Conservation (phyloP, 1,140 invertebrate genomes). For the Drosophila subpulchrella region DNA sequence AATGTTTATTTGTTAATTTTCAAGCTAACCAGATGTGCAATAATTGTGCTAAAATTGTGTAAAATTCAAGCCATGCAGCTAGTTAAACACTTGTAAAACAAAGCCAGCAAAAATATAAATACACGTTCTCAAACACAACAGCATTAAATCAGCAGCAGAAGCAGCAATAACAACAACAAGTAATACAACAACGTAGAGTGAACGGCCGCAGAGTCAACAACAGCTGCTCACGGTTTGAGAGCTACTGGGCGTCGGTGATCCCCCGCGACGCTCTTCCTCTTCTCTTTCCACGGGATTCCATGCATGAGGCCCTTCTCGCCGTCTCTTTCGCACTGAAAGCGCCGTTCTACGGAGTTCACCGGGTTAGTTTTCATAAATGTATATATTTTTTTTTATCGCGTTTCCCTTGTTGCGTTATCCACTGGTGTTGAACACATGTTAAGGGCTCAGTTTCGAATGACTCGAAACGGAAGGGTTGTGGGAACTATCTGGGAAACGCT, state of each 20-base stretch:
- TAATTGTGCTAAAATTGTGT: conserved; percentile 39
- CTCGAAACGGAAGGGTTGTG: conserved; percentile 11
- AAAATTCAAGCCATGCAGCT: conserved; percentile 38
- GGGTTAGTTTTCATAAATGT: conserved; percentile 60
- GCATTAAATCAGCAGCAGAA: conserved; percentile 15
- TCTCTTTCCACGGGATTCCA: conserved; percentile 15
- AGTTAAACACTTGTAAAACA: conserved; percentile 63
- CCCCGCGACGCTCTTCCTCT: conserved; percentile 41
- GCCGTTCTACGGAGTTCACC: conserved; percentile 61
- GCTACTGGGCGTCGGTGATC: conserved; percentile 31
- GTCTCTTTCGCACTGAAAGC: conserved; percentile 25
- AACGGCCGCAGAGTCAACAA: conserved; percentile 57
- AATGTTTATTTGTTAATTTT: conserved; percentile 20
- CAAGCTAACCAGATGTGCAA: conserved; percentile 39
- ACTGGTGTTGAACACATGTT: conserved; percentile 52
- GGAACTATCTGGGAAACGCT: conserved; percentile 1
- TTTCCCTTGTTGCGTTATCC: conserved; percentile 11
- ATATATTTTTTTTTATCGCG: not conserved
- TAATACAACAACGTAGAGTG: conserved; percentile 46
- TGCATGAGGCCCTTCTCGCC: conserved; percentile 53
- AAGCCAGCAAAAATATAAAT: conserved; percentile 48
- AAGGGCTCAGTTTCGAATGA: not conserved
- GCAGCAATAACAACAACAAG: conserved; percentile 21
- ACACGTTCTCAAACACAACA: conserved; percentile 53
- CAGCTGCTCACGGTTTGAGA: conserved; percentile 65